Base-by-base conservation (phyloP, 2,888 invertebrate genomes). In the Alcis repandata region DNA sequence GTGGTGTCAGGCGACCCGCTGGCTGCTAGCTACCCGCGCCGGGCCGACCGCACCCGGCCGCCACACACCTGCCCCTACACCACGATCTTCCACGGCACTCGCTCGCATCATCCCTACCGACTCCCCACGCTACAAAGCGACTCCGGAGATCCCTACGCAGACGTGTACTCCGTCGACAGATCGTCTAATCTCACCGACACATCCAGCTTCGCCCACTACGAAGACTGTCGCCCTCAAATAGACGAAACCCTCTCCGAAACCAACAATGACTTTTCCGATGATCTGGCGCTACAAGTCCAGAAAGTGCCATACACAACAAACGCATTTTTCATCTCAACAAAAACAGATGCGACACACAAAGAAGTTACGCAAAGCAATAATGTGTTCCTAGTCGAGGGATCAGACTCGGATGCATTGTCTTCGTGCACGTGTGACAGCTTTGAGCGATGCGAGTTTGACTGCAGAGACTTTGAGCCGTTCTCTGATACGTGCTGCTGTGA, bases 401-500 rank as follows among this genome's bases (percentile, higher is more conserved):
- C 89, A 1, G 92, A 91, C 61, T 92, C 93, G n/a, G 93, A 94
- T 77, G 92, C 91, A n/a, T 71, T 94, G 57, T 94, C 94, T n/a
- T 92, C 93, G n/a, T 94, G 93, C 70, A 92, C 93, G 27, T 93
- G 93, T 76, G 93, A 93, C 72, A 94, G 94, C 75, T 94, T 94
- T 70, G 94, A 94, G 76, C 88, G 94, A 73, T 94, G 94, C 74
- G 94, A 94, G 73, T 94, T 94, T 78, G 94, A 94, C 71, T 94
- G 94, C 79, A 89, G 89, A 77, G 93, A 94, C 76, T 94, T 94
- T 76, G 95, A 95, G 75, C 94, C 94, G 40, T 91, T 94, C 77
- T 95, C 95, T 63, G 95, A 95, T 73, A 95, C 95, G 61, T 95
- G 95, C 79, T 95, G 95, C 83, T 94, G 94, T 70, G 94, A 94